Evolutionary conservation across 2,797 vertebrate genomes (phyloP), one percentile per base, ranked within the genome.

Genomic region (Sylvia borin): DNA sequence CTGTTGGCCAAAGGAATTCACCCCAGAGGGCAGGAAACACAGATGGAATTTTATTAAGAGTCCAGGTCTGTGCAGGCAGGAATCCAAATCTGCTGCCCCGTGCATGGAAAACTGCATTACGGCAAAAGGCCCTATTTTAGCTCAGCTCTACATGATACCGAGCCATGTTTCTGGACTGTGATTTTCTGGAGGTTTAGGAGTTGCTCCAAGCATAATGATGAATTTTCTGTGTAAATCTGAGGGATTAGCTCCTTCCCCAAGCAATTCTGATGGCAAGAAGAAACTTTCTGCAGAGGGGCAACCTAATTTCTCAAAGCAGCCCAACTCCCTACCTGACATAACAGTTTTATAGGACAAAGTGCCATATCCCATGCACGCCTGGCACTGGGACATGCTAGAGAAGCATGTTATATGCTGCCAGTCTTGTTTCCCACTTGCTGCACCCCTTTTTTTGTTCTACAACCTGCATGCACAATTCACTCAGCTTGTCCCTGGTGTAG

Each of bases 1-100:
- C 66, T 79, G 79, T 34, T 78, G 91, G 79, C 74, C 82, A 92
- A 66, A 81, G 60, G 55, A 92, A 80, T 68, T 91, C 89, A 90
- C 43, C 66, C 51, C 2, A 3, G 82, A 92, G 48, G 62, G 45
- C 91, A 92, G 87, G 95, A 96, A 96, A 95, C 73, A 90, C 87
- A 95, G 91, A 96, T 88, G 89, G 91, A 90, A 93, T 88, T 95
- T 91, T 84, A 71, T 85, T 79, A 88, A 66, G 89, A 85, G 73
- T 81, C 79, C 91, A 76, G 70, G 73, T 86, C 85, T 75, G n/a
- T 71, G 64, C 74, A 90, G 92, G 85, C 13, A 0, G 60, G 60
- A 86, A 88, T 94, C 89, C 92, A 95, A 88, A 92, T 45, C 61
- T 91, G 75, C 61, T 92, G 89, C 42, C 90, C 90, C 0, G 0